Evolutionary conservation across 2,888 invertebrate genomes (phyloP), one percentile per base, ranked within the genome.

Genomic region (Tineola bisselliella): DNA sequence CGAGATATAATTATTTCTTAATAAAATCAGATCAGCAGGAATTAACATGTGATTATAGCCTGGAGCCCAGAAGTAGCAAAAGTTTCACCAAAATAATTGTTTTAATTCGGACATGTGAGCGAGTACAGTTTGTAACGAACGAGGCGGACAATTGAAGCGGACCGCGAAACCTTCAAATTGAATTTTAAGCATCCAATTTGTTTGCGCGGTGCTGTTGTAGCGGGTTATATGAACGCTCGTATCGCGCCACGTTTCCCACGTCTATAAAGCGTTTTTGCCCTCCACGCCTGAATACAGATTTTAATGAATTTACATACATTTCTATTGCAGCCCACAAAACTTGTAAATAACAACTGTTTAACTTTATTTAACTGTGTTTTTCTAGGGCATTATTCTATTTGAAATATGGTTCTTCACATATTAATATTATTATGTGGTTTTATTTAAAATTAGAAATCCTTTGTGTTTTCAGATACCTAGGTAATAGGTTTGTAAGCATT

Each of bases 181-280:
- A 86, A 86, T 86, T 86, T 86, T 84, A 86, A 84, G 86, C 83
- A 81, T 86, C 82, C 86, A 86, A 86, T 86, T 84, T 84, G 86
- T 84, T 86, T 81, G 79, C 75, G 73, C 76, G 73, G 75, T 72
- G 73, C 76, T 72, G 77, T 62, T 60, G 62, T 48, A 65, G 64
- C 62, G 63, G 71, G 71, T 72, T 73, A 73, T 76, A 75, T 74
- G 70, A 73, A 72, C 72, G 70, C 65, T 58, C 68, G 68, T 65
- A 68, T 69, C 70, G 67, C 62, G 65, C 66, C 63, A 66, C 62
- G 65, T 69, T 75, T 77, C 72, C 76, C 77, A 76, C 77, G 76
- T 75, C 75, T 76, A 73, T 81, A 78, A 81, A 82, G 67, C 77
- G 75, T 79, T 84, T 84, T 83, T 48, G 25, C 54, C 54, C 54